Percentiles rank a stretch among this genome's conserved stretches.
Evolutionary conservation across 2,113 vertebrate species (phyloP).

Genomic region (Planiliza haematocheilus): DNA sequence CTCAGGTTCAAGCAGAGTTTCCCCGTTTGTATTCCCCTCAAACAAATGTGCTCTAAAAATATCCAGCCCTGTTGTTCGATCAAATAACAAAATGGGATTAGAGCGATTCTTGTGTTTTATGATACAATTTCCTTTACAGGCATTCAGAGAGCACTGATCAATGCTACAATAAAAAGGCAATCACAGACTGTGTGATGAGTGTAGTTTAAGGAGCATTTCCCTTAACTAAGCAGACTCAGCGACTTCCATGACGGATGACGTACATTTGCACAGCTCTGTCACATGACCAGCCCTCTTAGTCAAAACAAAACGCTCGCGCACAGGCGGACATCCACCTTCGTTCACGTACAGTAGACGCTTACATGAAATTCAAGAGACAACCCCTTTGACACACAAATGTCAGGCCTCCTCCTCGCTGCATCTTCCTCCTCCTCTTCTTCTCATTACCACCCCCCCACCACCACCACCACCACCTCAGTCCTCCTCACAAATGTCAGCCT

Average conservation of each 20-base stretch:
- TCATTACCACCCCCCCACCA: slow-evolving; percentile 10
- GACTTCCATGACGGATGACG: slow-evolving; percentile 34
- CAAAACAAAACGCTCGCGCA: neutral
- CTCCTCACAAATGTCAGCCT: slow-evolving; percentile 64
- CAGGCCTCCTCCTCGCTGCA: neutral
- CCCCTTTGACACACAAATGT: neutral
- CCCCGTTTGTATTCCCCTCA: neutral
- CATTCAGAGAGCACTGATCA: neutral
- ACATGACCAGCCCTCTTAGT: slow-evolving; percentile 27
- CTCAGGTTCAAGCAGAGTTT: no score
- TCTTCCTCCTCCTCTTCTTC: neutral
- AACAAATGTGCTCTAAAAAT: neutral
- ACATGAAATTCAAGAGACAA: neutral
- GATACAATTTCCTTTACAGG: neutral
- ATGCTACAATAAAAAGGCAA: neutral
- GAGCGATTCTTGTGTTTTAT: neutral
- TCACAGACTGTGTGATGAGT: neutral
- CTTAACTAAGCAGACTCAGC: neutral
- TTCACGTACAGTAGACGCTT: neutral
- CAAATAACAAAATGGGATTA: neutral
- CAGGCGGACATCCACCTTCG: neutral
- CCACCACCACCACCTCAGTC: neutral
- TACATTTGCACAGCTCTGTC: slow-evolving; percentile 34
- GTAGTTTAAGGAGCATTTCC: neutral
- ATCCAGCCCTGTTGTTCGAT: neutral